phyloP scores from a whole-genome alignment of 2,888 invertebrate genomes.

The Acrobeloides nanus region DNA sequence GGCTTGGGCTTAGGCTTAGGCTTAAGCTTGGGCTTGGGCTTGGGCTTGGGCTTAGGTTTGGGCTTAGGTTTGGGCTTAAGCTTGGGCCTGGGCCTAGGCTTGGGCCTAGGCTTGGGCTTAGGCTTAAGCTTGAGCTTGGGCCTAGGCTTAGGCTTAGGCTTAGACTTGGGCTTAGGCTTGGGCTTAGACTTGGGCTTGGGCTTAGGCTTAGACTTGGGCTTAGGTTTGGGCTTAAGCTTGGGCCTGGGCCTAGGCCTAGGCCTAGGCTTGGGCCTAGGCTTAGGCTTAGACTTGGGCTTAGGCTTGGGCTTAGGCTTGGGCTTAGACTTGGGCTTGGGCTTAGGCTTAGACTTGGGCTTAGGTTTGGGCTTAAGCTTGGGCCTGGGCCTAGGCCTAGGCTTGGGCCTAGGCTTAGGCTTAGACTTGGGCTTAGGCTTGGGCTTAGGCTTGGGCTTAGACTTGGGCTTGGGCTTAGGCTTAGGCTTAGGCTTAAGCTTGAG shows the following conservation, averaged over 20 bases:
- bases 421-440: constrained; percentile 9
- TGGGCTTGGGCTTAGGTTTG: background rate
- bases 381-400: background rate
- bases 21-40: background rate
- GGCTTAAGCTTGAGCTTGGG: background rate
- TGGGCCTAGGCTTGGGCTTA: background rate
- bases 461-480: constrained; percentile 11
- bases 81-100: background rate
- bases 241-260: background rate
- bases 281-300: background rate
- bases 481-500: constrained; percentile 11
- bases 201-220: background rate
- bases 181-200: background rate
- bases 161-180: background rate
- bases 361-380: background rate
- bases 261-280: background rate
- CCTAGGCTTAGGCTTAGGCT: constrained; percentile 1
- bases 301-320: background rate
- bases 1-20: constrained; percentile 1
- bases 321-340: background rate
- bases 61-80: background rate
- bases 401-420: constrained; percentile 9
- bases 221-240: background rate
- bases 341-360: background rate
- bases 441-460: constrained; percentile 11